Evolutionary conservation across 1,140 invertebrate genomes (phyloP).

Genomic region (Asobara japonica): DNA sequence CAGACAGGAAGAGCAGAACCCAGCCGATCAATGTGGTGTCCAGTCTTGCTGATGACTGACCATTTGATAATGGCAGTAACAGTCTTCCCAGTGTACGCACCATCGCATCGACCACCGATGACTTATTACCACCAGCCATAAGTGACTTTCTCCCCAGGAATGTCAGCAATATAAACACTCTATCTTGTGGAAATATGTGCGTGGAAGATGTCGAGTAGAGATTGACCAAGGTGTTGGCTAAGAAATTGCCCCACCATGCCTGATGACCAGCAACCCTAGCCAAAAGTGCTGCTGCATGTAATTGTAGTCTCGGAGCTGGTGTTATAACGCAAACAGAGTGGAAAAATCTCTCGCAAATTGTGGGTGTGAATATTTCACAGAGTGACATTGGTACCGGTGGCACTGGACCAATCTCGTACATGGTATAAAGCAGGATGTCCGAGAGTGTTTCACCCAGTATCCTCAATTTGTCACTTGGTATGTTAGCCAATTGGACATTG

Average conservation of each 20-base stretch:
- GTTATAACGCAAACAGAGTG: constrained; percentile 72
- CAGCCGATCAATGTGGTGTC: constrained; percentile 76
- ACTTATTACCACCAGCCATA: constrained; percentile 70
- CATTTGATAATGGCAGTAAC: constrained; percentile 66
- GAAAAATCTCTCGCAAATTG: constrained; percentile 76
- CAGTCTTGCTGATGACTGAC: constrained; percentile 55
- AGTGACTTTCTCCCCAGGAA: constrained; percentile 87
- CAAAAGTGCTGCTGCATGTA: constrained; percentile 79
- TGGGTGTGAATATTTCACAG: constrained; percentile 69
- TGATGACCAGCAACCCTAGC: constrained; percentile 82
- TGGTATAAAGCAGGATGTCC: constrained; percentile 79
- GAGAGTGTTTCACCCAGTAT: constrained; percentile 82
- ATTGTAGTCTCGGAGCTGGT: constrained; percentile 72
- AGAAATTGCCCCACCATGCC: constrained; percentile 89
- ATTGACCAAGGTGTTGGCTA: constrained; percentile 81
- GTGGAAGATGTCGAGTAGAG: constrained; percentile 83
- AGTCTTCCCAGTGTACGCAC: constrained; percentile 70
- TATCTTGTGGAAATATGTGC: constrained; percentile 85
- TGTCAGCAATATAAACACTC: constrained; percentile 86
- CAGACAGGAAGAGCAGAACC: constrained; percentile 80
- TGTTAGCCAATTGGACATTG: constrained; percentile 67
- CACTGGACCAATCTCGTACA: constrained; percentile 69
- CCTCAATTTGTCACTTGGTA: constrained; percentile 80
- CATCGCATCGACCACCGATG: constrained; percentile 73
- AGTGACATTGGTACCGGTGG: constrained; percentile 65